Evolutionary conservation across 1,140 invertebrate species (phyloP).

Genomic region (Ooceraea biroi): DNA sequence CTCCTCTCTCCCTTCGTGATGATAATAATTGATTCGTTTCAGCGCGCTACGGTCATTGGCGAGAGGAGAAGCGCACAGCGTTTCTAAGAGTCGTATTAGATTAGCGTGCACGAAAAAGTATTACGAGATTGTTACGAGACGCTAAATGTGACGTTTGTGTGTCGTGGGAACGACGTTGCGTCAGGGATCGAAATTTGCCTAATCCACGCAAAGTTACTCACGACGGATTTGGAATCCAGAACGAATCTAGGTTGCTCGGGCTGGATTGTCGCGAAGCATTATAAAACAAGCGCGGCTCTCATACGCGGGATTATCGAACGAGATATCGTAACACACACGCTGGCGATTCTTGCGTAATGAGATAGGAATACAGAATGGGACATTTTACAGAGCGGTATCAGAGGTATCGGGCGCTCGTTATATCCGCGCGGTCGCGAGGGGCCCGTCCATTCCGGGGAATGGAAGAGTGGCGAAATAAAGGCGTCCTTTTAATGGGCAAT

Average conservation of each 20-base stretch:
- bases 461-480: slow-evolving; percentile 79
- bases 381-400: slow-evolving; percentile 25
- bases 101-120: neutral
- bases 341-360: slow-evolving; percentile 21
- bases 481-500: slow-evolving; percentile 85
- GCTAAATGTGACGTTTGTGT: neutral
- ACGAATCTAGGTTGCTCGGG: neutral
- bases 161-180: neutral
- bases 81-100: neutral
- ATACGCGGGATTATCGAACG: neutral
- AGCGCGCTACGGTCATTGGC: neutral
- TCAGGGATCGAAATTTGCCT: neutral
- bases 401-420: slow-evolving; percentile 29
- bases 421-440: slow-evolving; percentile 26
- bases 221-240: neutral
- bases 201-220: neutral
- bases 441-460: slow-evolving; percentile 67
- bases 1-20: neutral
- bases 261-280: neutral
- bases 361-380: neutral
- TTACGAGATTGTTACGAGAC: neutral
- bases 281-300: neutral
- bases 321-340: neutral
- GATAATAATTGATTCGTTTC: neutral
- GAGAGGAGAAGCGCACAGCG: neutral